Conservation (phyloP, 1,140 invertebrate genomes). For the Drosophila trapezifrons region DNA sequence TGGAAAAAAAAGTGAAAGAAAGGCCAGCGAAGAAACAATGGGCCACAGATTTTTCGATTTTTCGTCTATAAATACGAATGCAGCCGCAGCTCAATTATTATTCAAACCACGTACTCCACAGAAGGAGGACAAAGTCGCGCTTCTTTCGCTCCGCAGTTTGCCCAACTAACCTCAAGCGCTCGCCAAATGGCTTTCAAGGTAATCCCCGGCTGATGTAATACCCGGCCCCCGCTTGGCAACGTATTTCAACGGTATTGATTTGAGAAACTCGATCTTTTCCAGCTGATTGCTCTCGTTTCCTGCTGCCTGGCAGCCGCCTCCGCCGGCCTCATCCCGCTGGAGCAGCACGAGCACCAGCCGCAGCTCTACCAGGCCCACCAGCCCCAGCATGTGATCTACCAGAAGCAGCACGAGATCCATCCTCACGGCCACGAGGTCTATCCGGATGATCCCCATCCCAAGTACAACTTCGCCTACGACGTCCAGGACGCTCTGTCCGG, state of each 20-base stretch:
- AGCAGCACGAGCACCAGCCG: slow-evolving; percentile 62
- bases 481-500: slow-evolving; percentile 86
- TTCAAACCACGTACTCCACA: slow-evolving; percentile 72
- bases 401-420: slow-evolving; percentile 70
- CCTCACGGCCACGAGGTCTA: slow-evolving; percentile 73
- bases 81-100: slow-evolving; percentile 68
- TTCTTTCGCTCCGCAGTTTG: slow-evolving; percentile 35
- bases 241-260: background rate
- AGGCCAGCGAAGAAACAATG: slow-evolving; percentile 60
- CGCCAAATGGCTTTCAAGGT: slow-evolving; percentile 82
- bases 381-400: slow-evolving; percentile 70
- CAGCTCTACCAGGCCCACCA: slow-evolving; percentile 51
- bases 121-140: slow-evolving; percentile 71
- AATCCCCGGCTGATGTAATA: slow-evolving; percentile 29
- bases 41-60: slow-evolving; percentile 54
- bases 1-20: slow-evolving; percentile 82
- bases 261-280: background rate
- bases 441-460: slow-evolving; percentile 85
- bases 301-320: slow-evolving; percentile 61
- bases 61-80: slow-evolving; percentile 82
- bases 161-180: slow-evolving; percentile 37
- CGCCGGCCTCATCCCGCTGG: slow-evolving; percentile 68
- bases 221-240: slow-evolving; percentile 4
- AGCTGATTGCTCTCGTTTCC: slow-evolving; percentile 62
- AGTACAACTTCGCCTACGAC: slow-evolving; percentile 85